Conservation (phyloP, 2,113 vertebrate genomes). For the Telmatochromis sp. region DNA sequence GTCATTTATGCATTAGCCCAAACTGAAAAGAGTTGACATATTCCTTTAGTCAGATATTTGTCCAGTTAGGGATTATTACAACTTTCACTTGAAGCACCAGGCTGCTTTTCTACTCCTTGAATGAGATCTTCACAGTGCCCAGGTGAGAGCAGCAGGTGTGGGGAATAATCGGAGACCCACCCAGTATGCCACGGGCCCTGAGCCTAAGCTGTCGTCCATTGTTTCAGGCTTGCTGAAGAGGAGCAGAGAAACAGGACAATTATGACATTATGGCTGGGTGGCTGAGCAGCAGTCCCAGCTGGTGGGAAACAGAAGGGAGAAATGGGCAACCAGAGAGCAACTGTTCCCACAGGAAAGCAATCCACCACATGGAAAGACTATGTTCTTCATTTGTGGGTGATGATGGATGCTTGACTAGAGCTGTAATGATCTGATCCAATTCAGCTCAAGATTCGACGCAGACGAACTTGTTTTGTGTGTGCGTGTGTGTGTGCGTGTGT, state of each 20-base stretch:
- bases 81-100: not conserved
- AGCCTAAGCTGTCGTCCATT: constrained; percentile 46
- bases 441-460: not conserved
- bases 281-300: constrained; percentile 62
- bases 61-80: not conserved
- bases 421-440: not conserved
- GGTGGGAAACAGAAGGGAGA: constrained; percentile 33
- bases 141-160: constrained; percentile 67
- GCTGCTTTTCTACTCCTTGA: not conserved
- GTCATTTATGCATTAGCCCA: not conserved
- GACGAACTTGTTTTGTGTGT: not conserved
- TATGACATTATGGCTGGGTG: constrained; percentile 69
- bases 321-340: constrained; percentile 17
- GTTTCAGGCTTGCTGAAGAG: constrained; percentile 33
- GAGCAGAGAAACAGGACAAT: constrained; percentile 56
- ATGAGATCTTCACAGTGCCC: not conserved
- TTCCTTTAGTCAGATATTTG: not conserved
- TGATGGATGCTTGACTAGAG: not conserved
- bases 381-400: not conserved
- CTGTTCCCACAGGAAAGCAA: constrained; percentile 62
- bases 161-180: constrained; percentile 52
- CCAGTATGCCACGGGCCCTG: constrained; percentile 15
- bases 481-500: too few species aligned
- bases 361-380: constrained; percentile 42
- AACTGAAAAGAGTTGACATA: not conserved